Conservation (phyloP, 2,888 invertebrate species). For the Choreutis nemorana region DNA sequence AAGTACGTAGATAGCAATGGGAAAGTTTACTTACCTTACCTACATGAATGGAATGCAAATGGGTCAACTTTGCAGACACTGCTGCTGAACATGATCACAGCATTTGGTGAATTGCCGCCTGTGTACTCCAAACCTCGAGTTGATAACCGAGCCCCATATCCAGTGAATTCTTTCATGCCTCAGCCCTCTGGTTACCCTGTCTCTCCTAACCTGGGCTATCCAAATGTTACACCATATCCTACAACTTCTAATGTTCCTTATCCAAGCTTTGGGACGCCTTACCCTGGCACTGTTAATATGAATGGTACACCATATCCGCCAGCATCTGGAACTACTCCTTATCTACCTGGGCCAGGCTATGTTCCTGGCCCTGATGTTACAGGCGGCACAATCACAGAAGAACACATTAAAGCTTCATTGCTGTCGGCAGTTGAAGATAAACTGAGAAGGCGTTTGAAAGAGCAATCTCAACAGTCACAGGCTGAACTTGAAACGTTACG, state of each 20-base stretch:
- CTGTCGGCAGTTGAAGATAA: conserved; percentile 96
- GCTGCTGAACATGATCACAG: conserved; percentile 89
- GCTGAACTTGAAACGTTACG: conserved; percentile 91
- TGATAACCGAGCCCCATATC: conserved; percentile 68
- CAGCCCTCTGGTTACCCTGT: conserved; percentile 49
- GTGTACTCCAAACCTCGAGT: conserved; percentile 81
- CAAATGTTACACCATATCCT: conserved; percentile 48
- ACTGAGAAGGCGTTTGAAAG: conserved; percentile 83
- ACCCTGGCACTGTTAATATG: conserved; percentile 36
- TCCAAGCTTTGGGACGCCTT: conserved; percentile 55
- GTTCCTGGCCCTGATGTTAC: conserved; percentile 43
- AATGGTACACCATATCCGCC: conserved; percentile 31
- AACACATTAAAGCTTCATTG: conserved; percentile 93
- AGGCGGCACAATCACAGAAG: conserved; percentile 90
- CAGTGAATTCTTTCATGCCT: conserved; percentile 52
- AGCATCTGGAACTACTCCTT: conserved; percentile 27
- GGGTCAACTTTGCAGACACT: conserved; percentile 87
- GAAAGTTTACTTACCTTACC: conserved; percentile 94
- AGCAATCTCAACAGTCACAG: conserved; percentile 89
- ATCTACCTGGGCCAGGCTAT: conserved; percentile 31
- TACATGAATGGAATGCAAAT: conserved; percentile 90
- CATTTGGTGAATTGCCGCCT: conserved; percentile 95
- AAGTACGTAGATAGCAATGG: conserved; percentile 95
- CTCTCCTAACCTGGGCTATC: conserved; percentile 33
- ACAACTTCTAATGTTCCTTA: conserved; percentile 52